Percentiles rank a stretch among this genome's conserved stretches.
Conservation (phyloP, 2,888 invertebrate species). For the Hipparchia semele region DNA sequence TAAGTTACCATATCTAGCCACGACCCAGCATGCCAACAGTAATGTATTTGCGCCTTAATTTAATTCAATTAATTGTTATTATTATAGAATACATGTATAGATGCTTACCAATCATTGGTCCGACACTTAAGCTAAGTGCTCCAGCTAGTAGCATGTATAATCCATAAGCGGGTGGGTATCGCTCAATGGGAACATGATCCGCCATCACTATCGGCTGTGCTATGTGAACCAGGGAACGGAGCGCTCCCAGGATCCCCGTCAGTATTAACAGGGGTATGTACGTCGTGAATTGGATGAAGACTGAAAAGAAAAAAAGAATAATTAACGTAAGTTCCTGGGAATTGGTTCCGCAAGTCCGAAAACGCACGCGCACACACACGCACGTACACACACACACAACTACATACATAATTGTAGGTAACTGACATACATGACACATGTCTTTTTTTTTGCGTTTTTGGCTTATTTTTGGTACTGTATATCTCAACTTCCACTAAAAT, state of each 20-base stretch:
- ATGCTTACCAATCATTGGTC: constrained; percentile 77
- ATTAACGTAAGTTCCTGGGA: too few species aligned
- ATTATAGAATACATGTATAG: not conserved
- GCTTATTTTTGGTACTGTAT: too few species aligned
- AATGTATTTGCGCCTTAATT: not conserved
- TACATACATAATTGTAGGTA: too few species aligned
- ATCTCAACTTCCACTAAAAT: too few species aligned
- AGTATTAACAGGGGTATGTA: constrained; percentile 78
- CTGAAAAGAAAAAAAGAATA: constrained; percentile 61
- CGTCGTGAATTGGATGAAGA: constrained; percentile 81
- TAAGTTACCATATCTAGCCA: too few species aligned
- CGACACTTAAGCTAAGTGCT: constrained; percentile 81
- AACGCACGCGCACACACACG: too few species aligned
- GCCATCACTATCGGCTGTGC: constrained; percentile 85
- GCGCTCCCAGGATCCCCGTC: constrained; percentile 80
- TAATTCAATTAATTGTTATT: not conserved
- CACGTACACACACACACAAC: too few species aligned
- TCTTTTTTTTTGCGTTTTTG: too few species aligned
- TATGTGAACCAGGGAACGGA: constrained; percentile 84
- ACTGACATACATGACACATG: too few species aligned
- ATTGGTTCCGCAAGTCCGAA: too few species aligned
- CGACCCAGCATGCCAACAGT: too few species aligned
- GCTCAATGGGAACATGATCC: constrained; percentile 84
- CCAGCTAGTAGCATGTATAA: constrained; percentile 85
- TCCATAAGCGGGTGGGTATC: constrained; percentile 86